Base-by-base conservation (phyloP, 2,113 vertebrate genomes). In the Salvelinus fontinalis region DNA sequence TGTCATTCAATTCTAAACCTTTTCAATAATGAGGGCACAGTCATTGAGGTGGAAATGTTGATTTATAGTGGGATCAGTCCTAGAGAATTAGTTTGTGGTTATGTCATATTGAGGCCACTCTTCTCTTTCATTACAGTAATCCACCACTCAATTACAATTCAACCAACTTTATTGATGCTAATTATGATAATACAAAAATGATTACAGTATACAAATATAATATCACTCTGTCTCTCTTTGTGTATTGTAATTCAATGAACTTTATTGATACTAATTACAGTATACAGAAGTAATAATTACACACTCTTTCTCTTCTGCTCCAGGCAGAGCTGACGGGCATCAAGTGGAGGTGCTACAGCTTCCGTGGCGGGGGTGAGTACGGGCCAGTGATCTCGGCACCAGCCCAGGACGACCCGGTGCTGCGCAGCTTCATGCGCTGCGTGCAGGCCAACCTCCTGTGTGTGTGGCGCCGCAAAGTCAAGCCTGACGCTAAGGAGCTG, bases 281-380 rank as follows among this genome's bases (percentile, higher is more conserved):
- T 16, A 18, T 16, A 16, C 24, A 67, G 14, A 67, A 7, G 16
- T 24, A 67, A 18, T 54, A 22, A 24, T 62, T 9, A 24, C 59
- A 71, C 70, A 22, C 31, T 77, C 48, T 81, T 8, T 44, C 48
- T 1, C 29, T 73, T 0, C 39, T 44, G 39, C 9, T 44, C 39
- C 24, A 99, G 97, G 97, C 97, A 84, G 97, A 99, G 92, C 93
- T 99, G 88, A 99, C 97, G 1, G 97, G 97, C 92, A 99, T 99
- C 92, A 99, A 99, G 96, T 98, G 97, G 97, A 97, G 97, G 89
- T 97, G 97, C 91, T 99, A 99, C 95, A 96, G 94, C 87, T 98
- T 97, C 79, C 95, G 95, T 80, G 94, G 97, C 18, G 93, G 96
- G 1, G 97, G 97, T 84, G 97, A 97, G 88, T 98, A 96, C 70